Base-by-base conservation (phyloP, 2,888 invertebrate genomes). In the Ectemnius lituratus region DNA sequence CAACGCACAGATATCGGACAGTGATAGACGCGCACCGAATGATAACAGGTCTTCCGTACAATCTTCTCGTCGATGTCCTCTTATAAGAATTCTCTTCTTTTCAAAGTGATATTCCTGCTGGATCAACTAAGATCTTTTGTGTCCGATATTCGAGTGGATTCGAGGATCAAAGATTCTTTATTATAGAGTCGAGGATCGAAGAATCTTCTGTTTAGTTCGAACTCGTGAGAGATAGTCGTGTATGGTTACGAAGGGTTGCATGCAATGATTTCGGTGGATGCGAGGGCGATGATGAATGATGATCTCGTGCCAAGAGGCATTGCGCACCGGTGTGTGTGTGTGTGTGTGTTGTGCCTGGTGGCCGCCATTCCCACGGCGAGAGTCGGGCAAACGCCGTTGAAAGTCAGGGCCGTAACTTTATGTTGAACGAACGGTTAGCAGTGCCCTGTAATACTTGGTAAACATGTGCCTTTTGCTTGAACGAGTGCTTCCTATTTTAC, bases 291-390 rank as follows among this genome's bases (percentile, higher is more conserved):
- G 69, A 57, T 58, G 57, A 62, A 49, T 57, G 62, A 46, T 0
- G 60, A 58, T 27, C 0, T 37, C 16, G n/a, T 20, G 46, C 8
- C 37, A 8, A 37, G 37, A 37, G 37, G 37, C 8, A 37, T 37
- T 11, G 37, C 37, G 37, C 37, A 37, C 37, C 8, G 37, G 11
- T 11, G 37, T 37, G 37, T 37, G 2, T 11, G 37, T 37, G 37
- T 37, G 2, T 11, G 37, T 37, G 23, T 45, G 66, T 68, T 47
- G 59, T 68, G 62, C 70, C 73, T 80, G 67, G 75, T 70, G 66
- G 58, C 67, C 74, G 76, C 61, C 80, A 84, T 85, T 86, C 86
- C 81, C 88, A 85, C 85, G 87, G 73, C 83, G 76, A 76, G 77
- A 80, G 75, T 65, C 69, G 61, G 58, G 70, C 49, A 20, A 67